These are phyloP conservation scores for Gadopsis marmoratus DNA, from an alignment of 2,797 vertebrate species.

Conservation along the genomic window DNA sequence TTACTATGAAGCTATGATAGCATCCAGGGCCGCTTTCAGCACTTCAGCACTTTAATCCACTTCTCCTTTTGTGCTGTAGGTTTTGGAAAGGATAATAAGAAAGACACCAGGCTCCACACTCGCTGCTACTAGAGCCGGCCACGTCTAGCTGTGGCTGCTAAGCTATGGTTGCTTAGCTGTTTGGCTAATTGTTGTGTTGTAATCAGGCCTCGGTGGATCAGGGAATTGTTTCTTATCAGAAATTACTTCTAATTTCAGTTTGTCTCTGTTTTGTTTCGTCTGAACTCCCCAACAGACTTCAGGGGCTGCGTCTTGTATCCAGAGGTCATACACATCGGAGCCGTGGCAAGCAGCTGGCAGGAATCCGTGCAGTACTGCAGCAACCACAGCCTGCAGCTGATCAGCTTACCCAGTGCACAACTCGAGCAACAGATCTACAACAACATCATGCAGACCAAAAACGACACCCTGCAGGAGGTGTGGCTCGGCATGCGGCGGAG, in stretches of 20 bases:
- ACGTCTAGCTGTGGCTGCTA: too few relatives aligned
- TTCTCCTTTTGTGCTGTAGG: too few relatives aligned
- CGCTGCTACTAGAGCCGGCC: too few relatives aligned
- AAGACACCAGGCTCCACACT: too few relatives aligned
- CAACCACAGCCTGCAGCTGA: not conserved
- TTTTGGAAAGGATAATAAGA: too few relatives aligned
- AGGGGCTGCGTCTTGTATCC: constrained; percentile 70
- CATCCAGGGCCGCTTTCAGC: too few relatives aligned
- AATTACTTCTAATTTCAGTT: not conserved
- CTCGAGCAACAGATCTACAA: constrained; percentile 15
- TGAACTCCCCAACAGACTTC: constrained; percentile 57
- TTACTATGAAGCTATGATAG: too few relatives aligned
- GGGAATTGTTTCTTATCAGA: not conserved
- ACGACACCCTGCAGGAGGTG: not conserved
- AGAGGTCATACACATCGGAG: constrained; percentile 4
- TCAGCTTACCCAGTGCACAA: constrained; percentile 27
- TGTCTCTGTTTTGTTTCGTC: constrained; percentile 9
- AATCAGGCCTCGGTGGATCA: not conserved
- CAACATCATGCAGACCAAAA: not conserved
- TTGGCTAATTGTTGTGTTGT: not conserved
- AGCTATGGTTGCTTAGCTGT: not conserved
- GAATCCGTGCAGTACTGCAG: constrained; percentile 65
- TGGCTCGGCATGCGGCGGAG: constrained; percentile 82
- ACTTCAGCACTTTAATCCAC: too few relatives aligned
- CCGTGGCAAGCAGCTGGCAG: constrained; percentile 53